A percentile compares a stretch with the other conserved stretches of the same genome.
phyloP scores from a whole-genome alignment of 1,140 invertebrate genomes.

The Bombus vancouverensis region DNA sequence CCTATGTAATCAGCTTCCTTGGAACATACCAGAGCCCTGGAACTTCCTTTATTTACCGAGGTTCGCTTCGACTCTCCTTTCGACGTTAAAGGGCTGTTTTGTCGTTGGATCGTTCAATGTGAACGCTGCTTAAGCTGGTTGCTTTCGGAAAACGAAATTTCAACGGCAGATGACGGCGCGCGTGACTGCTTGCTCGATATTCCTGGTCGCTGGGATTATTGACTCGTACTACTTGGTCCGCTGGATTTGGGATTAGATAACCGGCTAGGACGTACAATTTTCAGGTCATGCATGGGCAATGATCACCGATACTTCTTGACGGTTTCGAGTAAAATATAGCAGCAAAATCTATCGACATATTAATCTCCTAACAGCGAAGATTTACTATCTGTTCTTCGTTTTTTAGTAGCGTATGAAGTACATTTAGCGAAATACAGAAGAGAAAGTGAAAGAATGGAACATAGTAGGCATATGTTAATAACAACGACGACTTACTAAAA shows the following conservation, averaged over 20 bases:
- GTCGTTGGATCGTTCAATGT: neutral
- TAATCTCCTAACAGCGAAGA: neutral
- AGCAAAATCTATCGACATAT: neutral
- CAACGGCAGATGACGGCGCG: neutral
- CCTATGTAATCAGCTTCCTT: neutral
- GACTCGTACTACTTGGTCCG: neutral
- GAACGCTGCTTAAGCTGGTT: neutral
- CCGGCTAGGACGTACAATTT: neutral
- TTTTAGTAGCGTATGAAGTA: no score
- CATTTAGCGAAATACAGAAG: no score
- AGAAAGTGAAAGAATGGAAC: no score
- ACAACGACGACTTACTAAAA: no score
- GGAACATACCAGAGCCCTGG: neutral
- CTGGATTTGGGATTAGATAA: neutral
- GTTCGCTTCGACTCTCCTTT: neutral
- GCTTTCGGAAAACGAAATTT: neutral
- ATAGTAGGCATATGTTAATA: no score
- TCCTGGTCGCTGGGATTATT: neutral
- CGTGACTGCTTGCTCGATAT: neutral
- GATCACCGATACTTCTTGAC: no score
- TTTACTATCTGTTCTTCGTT: no score
- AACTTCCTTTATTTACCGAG: neutral
- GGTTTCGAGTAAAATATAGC: neutral
- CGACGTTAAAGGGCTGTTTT: neutral
- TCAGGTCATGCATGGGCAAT: neutral